Percentiles rank a stretch among this genome's conserved stretches.
Evolutionary conservation across 2,113 vertebrate species (phyloP).

Genomic region (Phoenicopterus ruber): DNA sequence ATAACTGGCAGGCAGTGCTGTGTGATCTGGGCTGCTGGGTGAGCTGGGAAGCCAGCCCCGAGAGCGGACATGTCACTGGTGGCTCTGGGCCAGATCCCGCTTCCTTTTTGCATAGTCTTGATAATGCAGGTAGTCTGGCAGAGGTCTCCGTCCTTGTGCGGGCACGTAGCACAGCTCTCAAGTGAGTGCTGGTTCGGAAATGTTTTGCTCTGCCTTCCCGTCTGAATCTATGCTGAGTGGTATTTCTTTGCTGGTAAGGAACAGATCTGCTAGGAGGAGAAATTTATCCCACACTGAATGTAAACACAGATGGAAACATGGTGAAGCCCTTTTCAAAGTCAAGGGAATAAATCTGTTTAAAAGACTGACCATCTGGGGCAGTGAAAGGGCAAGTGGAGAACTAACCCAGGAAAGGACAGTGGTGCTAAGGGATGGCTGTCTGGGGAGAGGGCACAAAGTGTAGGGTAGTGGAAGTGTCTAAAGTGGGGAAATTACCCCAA

Average conservation of each 20-base stretch:
- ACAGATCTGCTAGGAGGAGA: slow-evolving; percentile 1
- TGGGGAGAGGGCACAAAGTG: not conserved
- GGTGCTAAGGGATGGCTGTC: not conserved
- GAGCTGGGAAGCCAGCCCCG: not conserved
- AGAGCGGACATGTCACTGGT: not conserved
- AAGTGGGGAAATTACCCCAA: not conserved
- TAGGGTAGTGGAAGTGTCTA: not conserved
- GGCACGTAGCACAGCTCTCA: slow-evolving; percentile 9
- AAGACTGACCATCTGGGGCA: not conserved
- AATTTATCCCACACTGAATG: not conserved
- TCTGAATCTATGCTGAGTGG: not conserved
- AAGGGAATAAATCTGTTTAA: slow-evolving; percentile 13
- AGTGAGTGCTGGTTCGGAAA: not conserved
- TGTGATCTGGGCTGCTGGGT: not conserved
- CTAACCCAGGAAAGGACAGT: not conserved
- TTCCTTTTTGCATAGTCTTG: not conserved
- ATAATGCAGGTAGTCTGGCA: not conserved
- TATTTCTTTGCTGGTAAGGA: not conserved
- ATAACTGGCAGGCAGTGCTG: not conserved
- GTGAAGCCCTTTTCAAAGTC: slow-evolving; percentile 31
- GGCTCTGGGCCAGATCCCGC: not conserved
- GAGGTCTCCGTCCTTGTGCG: not conserved
- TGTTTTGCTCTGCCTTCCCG: slow-evolving; percentile 14
- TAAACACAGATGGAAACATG: slow-evolving; percentile 48
- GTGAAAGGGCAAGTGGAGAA: not conserved